A percentile compares a stretch with the other conserved stretches of the same genome.
Evolutionary conservation across 2,113 vertebrate species (phyloP).

Genomic region (Myocastor coypus): DNA sequence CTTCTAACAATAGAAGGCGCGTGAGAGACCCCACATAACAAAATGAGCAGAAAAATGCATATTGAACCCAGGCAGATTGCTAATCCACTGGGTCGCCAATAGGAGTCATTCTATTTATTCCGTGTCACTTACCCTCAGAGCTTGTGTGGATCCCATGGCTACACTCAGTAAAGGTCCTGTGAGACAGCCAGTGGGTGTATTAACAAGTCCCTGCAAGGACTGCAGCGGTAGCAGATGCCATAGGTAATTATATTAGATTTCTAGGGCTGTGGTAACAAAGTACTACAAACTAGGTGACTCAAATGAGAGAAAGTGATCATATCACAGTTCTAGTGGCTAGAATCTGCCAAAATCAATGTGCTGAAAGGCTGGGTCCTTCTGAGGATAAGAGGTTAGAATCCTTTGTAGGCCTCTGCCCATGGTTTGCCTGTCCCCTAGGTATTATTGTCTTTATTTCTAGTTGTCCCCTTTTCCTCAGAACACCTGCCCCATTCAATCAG

Average conservation of each 20-base stretch:
- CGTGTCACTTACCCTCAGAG: neutral
- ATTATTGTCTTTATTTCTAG: neutral
- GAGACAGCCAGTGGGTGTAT: neutral
- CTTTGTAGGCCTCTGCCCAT: neutral
- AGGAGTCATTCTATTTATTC: accelerated
- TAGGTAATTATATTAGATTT: accelerated
- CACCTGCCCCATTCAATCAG: no score
- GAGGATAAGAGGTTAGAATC: accelerated
- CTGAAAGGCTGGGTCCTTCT: neutral
- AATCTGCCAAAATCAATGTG: neutral
- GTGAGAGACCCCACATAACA: neutral
- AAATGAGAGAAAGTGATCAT: neutral
- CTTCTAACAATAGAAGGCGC: neutral
- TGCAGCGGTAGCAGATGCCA: neutral
- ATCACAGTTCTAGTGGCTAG: neutral
- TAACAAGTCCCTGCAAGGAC: neutral
- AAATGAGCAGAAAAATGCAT: neutral
- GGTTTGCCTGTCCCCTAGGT: neutral
- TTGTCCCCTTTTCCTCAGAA: neutral
- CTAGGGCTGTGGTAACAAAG: neutral
- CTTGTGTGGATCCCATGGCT: neutral
- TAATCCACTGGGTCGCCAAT: neutral
- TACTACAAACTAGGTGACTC: accelerated
- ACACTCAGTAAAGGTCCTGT: neutral
- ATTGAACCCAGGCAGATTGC: accelerated